Base-by-base conservation (phyloP, 2,113 vertebrate genomes). In the Oryctolagus cuniculus region DNA sequence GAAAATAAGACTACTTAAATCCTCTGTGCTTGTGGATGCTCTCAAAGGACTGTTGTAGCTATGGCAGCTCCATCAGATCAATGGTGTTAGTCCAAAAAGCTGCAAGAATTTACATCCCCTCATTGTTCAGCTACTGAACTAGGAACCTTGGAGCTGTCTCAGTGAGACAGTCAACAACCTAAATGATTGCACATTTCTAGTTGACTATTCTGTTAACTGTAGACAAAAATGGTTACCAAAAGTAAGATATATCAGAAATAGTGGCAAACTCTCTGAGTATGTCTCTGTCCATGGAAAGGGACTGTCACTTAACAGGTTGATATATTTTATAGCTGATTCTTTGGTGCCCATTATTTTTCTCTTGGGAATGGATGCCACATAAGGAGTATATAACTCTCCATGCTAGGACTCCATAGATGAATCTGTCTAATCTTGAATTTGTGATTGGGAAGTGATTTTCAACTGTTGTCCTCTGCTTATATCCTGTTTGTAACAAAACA, bases 341-440 rank as follows among this genome's bases (percentile, higher is more conserved):
- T 12, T 64, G 3, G 66, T 58, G 8, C 34, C 8, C 44, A 55
- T 61, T 2, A n/a, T 90, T 80, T 51, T 51, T 4, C 10, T 92
- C 19, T 34, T 53, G 4, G 13, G 10, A 87, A 29, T 12, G 72
- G 13, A 19, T 66, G 24, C 1, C 19, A 61, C 25, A 4, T 7
- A 67, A 38, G 5, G 10, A 63, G 0, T 15, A 29, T n/a, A 10
- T 36, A 1, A 2, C 17, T 51, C 0, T 16, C 19, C 6, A 86
- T 58, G 6, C 19, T 81, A 10, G 1, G 0, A 34, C 1, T 24
- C 34, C 2, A 22, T 38, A 9, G 21, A 15, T 63, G 5, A 82
- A 0, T 53, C n/a, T 89, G 10, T 13, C 21, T 72, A 11, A 49
- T 31, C 64, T 49, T 49, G 12, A 5, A 1, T 34, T 58, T 0